Evolutionary conservation across 2,888 invertebrate species (phyloP).

Genomic region (Ochropacha duplaris): DNA sequence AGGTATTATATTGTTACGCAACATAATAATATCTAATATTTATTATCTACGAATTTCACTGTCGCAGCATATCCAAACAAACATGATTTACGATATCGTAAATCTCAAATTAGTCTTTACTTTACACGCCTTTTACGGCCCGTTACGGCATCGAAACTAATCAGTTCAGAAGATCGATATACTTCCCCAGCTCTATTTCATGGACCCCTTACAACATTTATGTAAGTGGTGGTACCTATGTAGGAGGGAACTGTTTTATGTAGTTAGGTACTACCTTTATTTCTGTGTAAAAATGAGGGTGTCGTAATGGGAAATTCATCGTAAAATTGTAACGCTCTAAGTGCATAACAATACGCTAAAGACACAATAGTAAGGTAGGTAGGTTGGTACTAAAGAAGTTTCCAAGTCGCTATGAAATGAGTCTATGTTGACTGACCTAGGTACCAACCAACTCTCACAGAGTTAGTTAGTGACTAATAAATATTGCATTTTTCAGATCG

Average conservation of each 20-base stretch:
- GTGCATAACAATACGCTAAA: no score
- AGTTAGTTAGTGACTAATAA: no score
- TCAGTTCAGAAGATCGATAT: slow-evolving; percentile 52
- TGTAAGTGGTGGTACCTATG: slow-evolving; percentile 24
- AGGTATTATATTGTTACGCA: not conserved
- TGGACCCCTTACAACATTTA: slow-evolving; percentile 39
- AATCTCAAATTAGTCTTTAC: slow-evolving; percentile 70
- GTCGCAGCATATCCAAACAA: slow-evolving; percentile 58
- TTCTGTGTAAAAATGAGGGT: not conserved
- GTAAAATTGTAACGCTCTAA: no score
- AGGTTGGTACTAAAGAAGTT: no score
- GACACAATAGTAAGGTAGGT: no score
- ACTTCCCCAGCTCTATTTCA: slow-evolving; percentile 42
- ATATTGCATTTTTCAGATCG: no score
- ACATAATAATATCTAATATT: not conserved
- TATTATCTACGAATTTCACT: slow-evolving; percentile 21
- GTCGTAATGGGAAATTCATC: no score
- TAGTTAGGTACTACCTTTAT: no score
- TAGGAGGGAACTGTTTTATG: not conserved
- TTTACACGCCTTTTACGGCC: slow-evolving; percentile 57
- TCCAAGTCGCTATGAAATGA: no score
- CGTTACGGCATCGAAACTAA: slow-evolving; percentile 64
- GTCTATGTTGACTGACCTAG: no score
- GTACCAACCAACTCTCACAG: no score
- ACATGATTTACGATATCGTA: slow-evolving; percentile 66